Evolutionary conservation across 1,140 invertebrate species (phyloP).

Genomic region (Tachypleus tridentatus): DNA sequence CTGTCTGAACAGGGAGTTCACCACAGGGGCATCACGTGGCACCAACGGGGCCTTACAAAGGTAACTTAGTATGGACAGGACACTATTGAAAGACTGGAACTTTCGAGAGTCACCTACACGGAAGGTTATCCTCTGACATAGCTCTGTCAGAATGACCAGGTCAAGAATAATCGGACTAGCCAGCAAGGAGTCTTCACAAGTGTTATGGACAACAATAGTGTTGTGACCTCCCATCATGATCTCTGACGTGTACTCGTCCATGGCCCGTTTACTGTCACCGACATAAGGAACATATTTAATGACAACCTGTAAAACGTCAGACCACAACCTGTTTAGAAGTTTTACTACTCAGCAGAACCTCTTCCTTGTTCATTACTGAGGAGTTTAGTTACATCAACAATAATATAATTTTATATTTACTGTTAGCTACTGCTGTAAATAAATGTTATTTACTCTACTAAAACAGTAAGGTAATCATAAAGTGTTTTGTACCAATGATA

Average conservation of each 20-base stretch:
- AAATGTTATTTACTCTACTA: too few relatives aligned
- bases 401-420: too few relatives aligned
- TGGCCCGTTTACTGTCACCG: conserved; percentile 86
- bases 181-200: conserved; percentile 90
- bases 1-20: conserved; percentile 84
- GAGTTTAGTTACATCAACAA: too few relatives aligned
- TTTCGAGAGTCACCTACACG: conserved; percentile 20
- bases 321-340: too few relatives aligned
- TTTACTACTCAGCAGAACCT: too few relatives aligned
- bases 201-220: conserved; percentile 89
- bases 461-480: too few relatives aligned
- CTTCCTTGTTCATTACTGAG: too few relatives aligned
- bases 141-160: conserved; percentile 72
- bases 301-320: conserved; percentile 44
- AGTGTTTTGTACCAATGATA: too few relatives aligned
- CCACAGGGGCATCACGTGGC: conserved; percentile 55
- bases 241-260: conserved; percentile 95
- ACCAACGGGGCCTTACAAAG: conserved; percentile 65
- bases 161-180: conserved; percentile 88
- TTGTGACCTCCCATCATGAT: conserved; percentile 89
- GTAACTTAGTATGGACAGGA: conserved; percentile 76
- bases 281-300: conserved; percentile 97
- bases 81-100: conserved; percentile 49
- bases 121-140: conserved; percentile 67
- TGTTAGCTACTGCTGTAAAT: too few relatives aligned